Evolutionary conservation across 1,140 invertebrate genomes (phyloP).

Genomic region (Cotesia typhae): DNA sequence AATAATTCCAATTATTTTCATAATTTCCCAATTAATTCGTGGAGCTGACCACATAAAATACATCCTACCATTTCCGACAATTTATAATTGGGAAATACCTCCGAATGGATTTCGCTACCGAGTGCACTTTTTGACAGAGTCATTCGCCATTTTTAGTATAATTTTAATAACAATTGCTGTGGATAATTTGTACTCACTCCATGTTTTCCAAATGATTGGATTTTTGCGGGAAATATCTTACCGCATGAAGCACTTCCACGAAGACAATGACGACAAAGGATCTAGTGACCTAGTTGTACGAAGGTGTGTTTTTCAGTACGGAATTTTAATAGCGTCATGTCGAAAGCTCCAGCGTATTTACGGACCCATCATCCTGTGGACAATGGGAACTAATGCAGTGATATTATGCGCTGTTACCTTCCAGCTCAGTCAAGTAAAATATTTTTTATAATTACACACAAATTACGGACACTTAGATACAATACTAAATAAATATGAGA

Average conservation of each 20-base stretch:
- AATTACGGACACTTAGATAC: not conserved
- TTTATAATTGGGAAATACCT: constrained; percentile 32
- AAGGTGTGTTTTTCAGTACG: constrained; percentile 36
- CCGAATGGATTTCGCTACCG: constrained; percentile 26
- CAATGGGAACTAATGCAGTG: constrained; percentile 40
- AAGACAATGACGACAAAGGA: constrained; percentile 25
- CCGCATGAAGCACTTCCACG: constrained; percentile 33
- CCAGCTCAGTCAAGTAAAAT: constrained; percentile 45
- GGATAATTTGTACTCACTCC: constrained; percentile 42
- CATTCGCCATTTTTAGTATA: constrained; percentile 11
- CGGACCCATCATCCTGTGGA: constrained; percentile 43
- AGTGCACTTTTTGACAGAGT: constrained; percentile 35
- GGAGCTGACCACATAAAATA: constrained; percentile 26
- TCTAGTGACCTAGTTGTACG: constrained; percentile 20
- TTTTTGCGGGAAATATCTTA: constrained; percentile 32
- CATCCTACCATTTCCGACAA: constrained; percentile 21
- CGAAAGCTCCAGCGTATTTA: constrained; percentile 43
- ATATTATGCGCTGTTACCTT: constrained; percentile 46
- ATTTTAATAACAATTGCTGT: constrained; percentile 38
- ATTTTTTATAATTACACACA: not conserved
- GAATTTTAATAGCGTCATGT: constrained; percentile 30
- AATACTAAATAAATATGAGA: too few species aligned
- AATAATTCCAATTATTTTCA: constrained; percentile 1
- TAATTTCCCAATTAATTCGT: constrained; percentile 2
- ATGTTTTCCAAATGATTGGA: constrained; percentile 43